Evolutionary conservation across 1,140 invertebrate species (phyloP), one percentile per base, ranked within the genome.

Genomic region (Adoxophyes honmai): DNA sequence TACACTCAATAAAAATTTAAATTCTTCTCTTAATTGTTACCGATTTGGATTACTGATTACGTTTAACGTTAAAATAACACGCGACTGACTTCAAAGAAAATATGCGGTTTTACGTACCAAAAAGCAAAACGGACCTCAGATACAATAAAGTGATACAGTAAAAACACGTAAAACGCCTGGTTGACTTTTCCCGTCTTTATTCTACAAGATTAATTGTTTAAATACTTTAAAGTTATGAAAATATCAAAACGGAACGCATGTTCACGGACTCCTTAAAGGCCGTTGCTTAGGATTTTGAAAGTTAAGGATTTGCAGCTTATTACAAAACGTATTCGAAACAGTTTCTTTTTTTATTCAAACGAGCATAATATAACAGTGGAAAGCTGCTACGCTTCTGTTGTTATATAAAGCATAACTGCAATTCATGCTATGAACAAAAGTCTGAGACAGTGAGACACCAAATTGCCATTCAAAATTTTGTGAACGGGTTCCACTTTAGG

Each of bases 401-500:
- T 84, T 81, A 80, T 72, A 83, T 85, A 87, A 86, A 88, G 78
- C 73, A 83, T 86, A 87, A 83, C 73, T 81, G 78, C 80, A 78
- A 82, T 81, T 84, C 73, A 64, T 72, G 65, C 34, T 64, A 68
- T 64, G 84, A 66, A 84, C 84, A 86, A 87, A 85, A 76, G 73
- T 63, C 54, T 59, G 64, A 64, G 72, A 72, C 73, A 72, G 63
- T 61, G 68, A 66, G 64, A 77, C 75, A 28, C 74, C 73, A 84
- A 79, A 73, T 83, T 78, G 77, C 82, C 70, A 88, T 88, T 88
- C 74, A 86, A 84, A 81, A 82, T 86, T 88, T 82, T 77, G 78
- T 74, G 71, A 85, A 58, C 72, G 70, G 78, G 83, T 86, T 88
- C 85, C 81, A 88, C 80, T 85, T 81, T 71, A 80, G 62, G 68